Evolutionary conservation across 1,140 invertebrate species (phyloP), one percentile per base, ranked within the genome.

Genomic region (Holcopasites calliopsidis): DNA sequence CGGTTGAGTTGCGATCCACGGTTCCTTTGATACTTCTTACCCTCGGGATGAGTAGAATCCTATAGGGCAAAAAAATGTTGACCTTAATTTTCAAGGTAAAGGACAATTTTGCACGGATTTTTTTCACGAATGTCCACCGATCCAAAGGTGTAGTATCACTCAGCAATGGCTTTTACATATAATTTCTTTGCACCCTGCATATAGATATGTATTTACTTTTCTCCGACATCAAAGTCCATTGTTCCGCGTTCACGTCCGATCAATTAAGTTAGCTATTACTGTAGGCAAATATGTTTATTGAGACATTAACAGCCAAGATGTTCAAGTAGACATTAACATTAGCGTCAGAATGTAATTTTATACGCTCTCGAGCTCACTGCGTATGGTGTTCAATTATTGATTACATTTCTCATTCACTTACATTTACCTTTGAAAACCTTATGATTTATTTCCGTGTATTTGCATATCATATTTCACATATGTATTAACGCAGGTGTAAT

Each of bases 271-370:
- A 33, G 35, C 80, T 49, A 69, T 71, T 79, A 82, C 21, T 69
- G 31, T 44, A 58, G 28, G 26, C 18, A 58, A 57, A 84, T 77
- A 73, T 86, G 70, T 86, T 86, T 86, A 83, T 86, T 79, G 42
- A 85, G 75, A 86, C 84, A 85, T 86, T 80, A 84, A 60, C 70
- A 35, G 28, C 23, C 52, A 28, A 83, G 60, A 75, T 60, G 65
- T 55, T 84, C 76, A 40, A 86, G 82, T 83, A 73, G 73, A 58
- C 76, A 71, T 75, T 58, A 68, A 74, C 44, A 58, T 23, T 62
- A 76, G 54, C 52, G 66, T 35, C 61, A 71, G 64, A 38, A 26
- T 54, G 81, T 75, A 76, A 71, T 72, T 76, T 35, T 62, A 77
- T 82, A 76, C 47, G 57, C 23, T 16, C 64, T 75, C 3, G 66